These are phyloP conservation scores for Steatornis caripensis DNA, from an alignment of 2,113 vertebrate genomes.

Conservation along the genomic window DNA sequence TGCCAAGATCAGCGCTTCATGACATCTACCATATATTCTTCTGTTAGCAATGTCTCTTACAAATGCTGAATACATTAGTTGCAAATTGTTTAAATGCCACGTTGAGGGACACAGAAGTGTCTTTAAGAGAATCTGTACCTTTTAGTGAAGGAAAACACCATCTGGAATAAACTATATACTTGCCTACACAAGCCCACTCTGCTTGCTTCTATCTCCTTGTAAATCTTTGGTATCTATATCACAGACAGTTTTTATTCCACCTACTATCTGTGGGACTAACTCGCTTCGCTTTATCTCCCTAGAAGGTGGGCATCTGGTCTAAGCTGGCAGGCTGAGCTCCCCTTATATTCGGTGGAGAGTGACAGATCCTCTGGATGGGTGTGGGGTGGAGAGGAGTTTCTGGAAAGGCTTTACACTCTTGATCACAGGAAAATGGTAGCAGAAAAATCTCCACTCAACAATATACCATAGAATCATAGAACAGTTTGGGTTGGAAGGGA, in stretches of 20 bases:
- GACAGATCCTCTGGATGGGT: neutral
- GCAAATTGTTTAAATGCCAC: neutral
- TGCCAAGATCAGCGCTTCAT: neutral
- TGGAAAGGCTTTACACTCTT: neutral
- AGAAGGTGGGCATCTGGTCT: neutral
- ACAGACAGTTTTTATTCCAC: constrained; percentile 28
- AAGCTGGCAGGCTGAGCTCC: neutral
- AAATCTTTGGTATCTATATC: neutral
- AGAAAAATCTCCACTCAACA: neutral
- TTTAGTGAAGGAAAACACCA: constrained; percentile 48
- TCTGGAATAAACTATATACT: constrained; percentile 1
- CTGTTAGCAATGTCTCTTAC: neutral
- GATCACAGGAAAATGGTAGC: neutral
- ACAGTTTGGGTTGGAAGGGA: no score
- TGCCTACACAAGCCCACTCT: constrained; percentile 50
- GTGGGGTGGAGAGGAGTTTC: neutral
- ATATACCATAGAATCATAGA: neutral
- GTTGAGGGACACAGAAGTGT: neutral
- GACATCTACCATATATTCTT: neutral
- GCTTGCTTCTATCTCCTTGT: neutral
- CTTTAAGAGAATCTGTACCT: constrained; percentile 32
- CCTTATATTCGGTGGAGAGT: neutral
- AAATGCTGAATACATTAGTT: neutral
- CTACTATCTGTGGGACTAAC: constrained; percentile 25
- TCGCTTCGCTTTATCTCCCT: neutral